These are phyloP conservation scores for Rotaria macrura DNA, from an alignment of 2,888 invertebrate genomes.

Conservation along the genomic window DNA sequence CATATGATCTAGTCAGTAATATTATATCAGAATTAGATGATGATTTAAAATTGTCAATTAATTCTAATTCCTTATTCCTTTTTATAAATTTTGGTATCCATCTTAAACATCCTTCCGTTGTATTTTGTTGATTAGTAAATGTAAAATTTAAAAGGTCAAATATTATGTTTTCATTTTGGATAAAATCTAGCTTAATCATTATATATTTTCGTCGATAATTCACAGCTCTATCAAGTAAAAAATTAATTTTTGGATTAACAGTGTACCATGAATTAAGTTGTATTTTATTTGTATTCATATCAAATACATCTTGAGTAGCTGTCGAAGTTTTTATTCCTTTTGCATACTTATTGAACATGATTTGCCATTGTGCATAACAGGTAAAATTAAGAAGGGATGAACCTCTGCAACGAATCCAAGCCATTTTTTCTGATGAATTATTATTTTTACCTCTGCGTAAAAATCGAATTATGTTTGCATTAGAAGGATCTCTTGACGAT, in stretches of 20 bases:
- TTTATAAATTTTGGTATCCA: background rate
- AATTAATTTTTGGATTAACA: background rate
- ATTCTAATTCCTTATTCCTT: too few relatives aligned
- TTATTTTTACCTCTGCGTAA: background rate
- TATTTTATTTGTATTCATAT: background rate
- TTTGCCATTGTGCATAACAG: background rate
- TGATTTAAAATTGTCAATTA: background rate
- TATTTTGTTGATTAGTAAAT: background rate
- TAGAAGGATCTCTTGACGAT: background rate
- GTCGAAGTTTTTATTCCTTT: background rate
- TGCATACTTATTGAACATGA: background rate
- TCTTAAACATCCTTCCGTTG: background rate
- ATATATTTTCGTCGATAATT: background rate
- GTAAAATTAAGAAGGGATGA: background rate
- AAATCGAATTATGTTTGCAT: background rate
- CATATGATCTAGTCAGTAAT: background rate
- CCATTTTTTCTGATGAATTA: background rate
- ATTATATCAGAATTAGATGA: background rate
- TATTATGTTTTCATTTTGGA: background rate
- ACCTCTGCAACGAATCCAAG: slow-evolving; percentile 1
- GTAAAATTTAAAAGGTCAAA: background rate
- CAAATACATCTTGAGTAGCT: background rate
- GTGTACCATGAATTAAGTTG: background rate
- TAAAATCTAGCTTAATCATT: background rate
- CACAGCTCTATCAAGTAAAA: background rate